Evolutionary conservation across 2,113 vertebrate genomes (phyloP).

Genomic region (Sinocyclocheilus rhinocerous): DNA sequence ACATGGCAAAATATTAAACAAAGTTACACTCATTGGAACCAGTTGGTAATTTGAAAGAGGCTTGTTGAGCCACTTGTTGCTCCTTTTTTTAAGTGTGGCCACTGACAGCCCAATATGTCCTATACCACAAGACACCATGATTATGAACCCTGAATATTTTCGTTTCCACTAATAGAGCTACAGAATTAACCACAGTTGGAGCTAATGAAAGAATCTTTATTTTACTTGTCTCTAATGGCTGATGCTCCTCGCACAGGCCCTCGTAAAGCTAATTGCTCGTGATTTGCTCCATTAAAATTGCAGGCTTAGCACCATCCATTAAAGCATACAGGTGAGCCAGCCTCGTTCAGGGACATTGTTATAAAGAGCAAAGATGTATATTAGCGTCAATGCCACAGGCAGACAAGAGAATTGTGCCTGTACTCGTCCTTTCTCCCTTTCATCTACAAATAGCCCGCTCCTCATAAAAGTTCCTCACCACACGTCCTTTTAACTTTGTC

Average conservation of each 20-base stretch:
- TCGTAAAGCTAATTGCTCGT: conserved; percentile 36
- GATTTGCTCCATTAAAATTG: conserved; percentile 24
- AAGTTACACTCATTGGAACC: not conserved
- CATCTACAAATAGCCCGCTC: not conserved
- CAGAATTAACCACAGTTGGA: not conserved
- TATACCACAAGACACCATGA: not conserved
- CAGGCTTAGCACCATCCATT: not conserved
- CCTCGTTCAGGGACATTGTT: conserved; percentile 7
- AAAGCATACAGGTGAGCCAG: conserved; percentile 10
- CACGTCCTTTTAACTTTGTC: not conserved
- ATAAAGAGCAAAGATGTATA: conserved; percentile 21
- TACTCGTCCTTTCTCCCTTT: not conserved
- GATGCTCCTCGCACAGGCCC: not conserved
- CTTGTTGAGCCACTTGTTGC: too few species aligned
- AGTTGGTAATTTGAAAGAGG: not conserved
- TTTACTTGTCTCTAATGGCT: conserved; percentile 11
- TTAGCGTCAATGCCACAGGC: conserved; percentile 26
- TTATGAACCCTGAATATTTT: not conserved
- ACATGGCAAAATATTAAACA: not conserved
- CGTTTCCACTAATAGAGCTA: not conserved
- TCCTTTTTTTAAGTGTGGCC: not conserved
- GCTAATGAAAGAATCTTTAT: conserved; percentile 16
- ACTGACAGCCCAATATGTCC: not conserved
- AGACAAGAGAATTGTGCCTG: conserved; percentile 17
- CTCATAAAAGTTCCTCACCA: not conserved